Conservation (phyloP, 2,888 invertebrate genomes). For the Sturmia bella region DNA sequence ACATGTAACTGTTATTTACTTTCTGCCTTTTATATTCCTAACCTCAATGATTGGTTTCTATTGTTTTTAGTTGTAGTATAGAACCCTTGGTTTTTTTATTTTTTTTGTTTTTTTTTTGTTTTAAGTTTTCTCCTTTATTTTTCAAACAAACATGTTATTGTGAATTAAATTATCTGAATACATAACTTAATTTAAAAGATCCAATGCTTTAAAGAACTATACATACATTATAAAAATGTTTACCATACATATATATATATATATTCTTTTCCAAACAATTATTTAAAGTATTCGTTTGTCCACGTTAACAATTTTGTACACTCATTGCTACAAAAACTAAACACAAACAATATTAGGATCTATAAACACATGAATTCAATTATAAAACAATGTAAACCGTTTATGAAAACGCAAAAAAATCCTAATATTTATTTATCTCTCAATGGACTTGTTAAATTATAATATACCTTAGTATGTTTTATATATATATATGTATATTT, state of each 20-base stretch:
- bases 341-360: constrained; percentile 40
- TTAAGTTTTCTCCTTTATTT: constrained; percentile 9
- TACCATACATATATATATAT: background rate
- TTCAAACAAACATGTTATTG: constrained; percentile 19
- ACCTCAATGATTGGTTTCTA: constrained; percentile 5
- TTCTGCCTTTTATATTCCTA: constrained; percentile 11
- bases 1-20: constrained; percentile 39
- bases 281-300: background rate
- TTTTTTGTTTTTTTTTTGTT: constrained; percentile 29
- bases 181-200: constrained; percentile 1
- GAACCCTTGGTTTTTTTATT: constrained; percentile 13
- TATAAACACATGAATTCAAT: constrained; percentile 28
- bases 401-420: constrained; percentile 11
- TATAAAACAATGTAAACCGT: background rate
- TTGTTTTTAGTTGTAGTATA: constrained; percentile 38
- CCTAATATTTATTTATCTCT: constrained; percentile 44
- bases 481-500: background rate
- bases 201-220: too few relatives aligned
- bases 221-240: background rate
- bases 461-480: constrained; percentile 26
- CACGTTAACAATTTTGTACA: constrained; percentile 19
- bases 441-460: constrained; percentile 20
- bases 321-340: constrained; percentile 7
- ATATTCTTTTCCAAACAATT: background rate
- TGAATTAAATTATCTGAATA: constrained; percentile 33